Conservation (phyloP, 2,888 invertebrate genomes). For the Tachina fera region DNA sequence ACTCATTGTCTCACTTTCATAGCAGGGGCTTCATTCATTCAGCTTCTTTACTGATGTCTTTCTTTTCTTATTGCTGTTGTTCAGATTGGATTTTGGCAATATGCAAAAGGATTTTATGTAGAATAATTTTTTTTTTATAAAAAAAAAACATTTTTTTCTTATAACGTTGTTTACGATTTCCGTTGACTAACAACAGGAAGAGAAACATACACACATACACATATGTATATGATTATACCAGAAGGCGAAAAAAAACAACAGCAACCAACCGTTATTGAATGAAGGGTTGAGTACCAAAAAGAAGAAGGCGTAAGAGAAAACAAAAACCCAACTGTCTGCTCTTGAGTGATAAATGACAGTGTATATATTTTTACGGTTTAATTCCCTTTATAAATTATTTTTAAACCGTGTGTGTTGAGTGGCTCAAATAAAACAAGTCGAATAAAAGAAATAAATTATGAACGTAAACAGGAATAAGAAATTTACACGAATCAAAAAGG, state of each 20-base stretch:
- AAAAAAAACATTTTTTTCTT: constrained; percentile 12
- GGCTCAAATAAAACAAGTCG: constrained; percentile 13
- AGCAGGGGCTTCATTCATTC: background rate
- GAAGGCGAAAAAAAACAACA: background rate
- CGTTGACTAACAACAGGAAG: constrained; percentile 55
- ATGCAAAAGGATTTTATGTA: constrained; percentile 33
- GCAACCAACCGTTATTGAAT: background rate
- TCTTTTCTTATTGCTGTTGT: background rate
- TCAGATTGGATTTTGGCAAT: constrained; percentile 39
- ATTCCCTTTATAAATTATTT: constrained; percentile 64
- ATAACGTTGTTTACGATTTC: constrained; percentile 57
- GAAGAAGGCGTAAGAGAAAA: background rate
- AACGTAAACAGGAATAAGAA: constrained; percentile 30
- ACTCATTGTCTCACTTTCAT: constrained; percentile 1
- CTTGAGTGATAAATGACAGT: constrained; percentile 67
- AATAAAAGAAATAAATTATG: constrained; percentile 18
- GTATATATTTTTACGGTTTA: constrained; percentile 62
- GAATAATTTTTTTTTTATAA: constrained; percentile 6
- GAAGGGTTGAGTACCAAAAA: background rate
- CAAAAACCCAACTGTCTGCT: constrained; percentile 56
- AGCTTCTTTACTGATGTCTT: constrained; percentile 1
- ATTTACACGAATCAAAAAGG: background rate
- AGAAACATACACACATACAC: constrained; percentile 16
- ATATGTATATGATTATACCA: background rate
- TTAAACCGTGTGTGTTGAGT: constrained; percentile 48